Base-by-base conservation (phyloP, 2,797 vertebrate genomes). In the Pseudomugil tenellus region DNA sequence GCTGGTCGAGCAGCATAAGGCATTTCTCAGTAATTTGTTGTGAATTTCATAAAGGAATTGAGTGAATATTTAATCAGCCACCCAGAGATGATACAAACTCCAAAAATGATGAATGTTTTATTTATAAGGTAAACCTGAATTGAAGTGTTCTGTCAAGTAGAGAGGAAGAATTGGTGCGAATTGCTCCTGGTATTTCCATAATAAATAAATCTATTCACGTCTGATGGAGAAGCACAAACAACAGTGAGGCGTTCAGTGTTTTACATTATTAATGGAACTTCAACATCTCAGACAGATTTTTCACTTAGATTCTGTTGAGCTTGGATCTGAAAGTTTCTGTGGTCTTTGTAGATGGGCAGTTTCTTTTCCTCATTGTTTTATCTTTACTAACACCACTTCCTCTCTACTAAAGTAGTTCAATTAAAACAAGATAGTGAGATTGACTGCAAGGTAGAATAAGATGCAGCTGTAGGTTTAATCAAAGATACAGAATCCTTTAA, bases 241-340 rank as follows among this genome's bases (percentile, higher is more conserved):
- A 62, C 39, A 39, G n/a, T 8, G 25, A 87, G 67, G 81, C 70
- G 60, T 77, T 81, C 72, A 52, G 65, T 2, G 16, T 53, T 29
- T 65, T 87, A 28, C 82, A 87, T 88, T 85, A 90, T 86, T 88
- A 68, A 89, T 56, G 9, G 57, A 49, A 65, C 31, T 25, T 72
- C 63, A 57, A 56, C 51, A 74, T 70, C 67, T 81, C 75, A 9
- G 23, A 71, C 62, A 72, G 58, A 26, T 67, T 74, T 65, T 46
- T 58, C 58, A 61, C 58, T 79, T 79, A 84, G 70, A 86, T 74
- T 75, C 57, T 21, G 32, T 70, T 74, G 64, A 59, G 58, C 63
- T 80, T 85, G 53, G 84, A 79, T 73, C 72, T 74, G 63, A 16
- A 53, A 63, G 41, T 23, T 0, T 21, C 63, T 62, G 28, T 76